Percentiles rank a stretch among this genome's conserved stretches.
These are phyloP conservation scores for Oryzias melastigma DNA, from an alignment of 2,113 vertebrate species.

Conservation along the genomic window DNA sequence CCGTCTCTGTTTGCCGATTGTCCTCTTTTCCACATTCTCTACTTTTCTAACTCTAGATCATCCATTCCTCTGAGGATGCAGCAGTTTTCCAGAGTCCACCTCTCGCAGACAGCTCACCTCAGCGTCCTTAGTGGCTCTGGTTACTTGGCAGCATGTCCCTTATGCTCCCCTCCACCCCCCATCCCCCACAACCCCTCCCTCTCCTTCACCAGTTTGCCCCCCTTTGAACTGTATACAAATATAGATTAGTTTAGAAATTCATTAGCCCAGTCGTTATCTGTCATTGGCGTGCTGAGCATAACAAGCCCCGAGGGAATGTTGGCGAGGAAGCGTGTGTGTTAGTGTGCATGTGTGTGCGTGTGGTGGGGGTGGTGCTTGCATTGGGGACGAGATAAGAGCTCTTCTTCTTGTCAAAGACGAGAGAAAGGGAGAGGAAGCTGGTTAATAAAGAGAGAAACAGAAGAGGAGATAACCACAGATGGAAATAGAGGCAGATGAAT, in stretches of 20 bases:
- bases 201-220: slow-evolving; percentile 30
- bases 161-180: no score
- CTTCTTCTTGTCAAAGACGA: slow-evolving; percentile 19
- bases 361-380: background rate
- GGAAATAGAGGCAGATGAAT: no score
- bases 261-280: slow-evolving; percentile 73
- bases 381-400: slow-evolving; percentile 41
- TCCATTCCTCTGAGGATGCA: no score
- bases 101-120: background rate
- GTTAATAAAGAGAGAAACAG: no score
- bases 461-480: no score
- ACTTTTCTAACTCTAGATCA: no score
- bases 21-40: no score
- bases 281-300: slow-evolving; percentile 61
- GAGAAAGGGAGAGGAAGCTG: no score
- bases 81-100: background rate
- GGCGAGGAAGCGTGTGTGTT: background rate
- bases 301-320: slow-evolving; percentile 52
- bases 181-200: slow-evolving; percentile 10
- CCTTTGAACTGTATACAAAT: slow-evolving; percentile 67
- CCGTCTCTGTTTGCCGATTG: no score
- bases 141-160: no score
- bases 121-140: background rate
- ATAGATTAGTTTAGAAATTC: slow-evolving; percentile 78
- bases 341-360: no score